These are phyloP conservation scores for Anthrax anthrax DNA, from an alignment of 2,888 invertebrate genomes.

Conservation along the genomic window DNA sequence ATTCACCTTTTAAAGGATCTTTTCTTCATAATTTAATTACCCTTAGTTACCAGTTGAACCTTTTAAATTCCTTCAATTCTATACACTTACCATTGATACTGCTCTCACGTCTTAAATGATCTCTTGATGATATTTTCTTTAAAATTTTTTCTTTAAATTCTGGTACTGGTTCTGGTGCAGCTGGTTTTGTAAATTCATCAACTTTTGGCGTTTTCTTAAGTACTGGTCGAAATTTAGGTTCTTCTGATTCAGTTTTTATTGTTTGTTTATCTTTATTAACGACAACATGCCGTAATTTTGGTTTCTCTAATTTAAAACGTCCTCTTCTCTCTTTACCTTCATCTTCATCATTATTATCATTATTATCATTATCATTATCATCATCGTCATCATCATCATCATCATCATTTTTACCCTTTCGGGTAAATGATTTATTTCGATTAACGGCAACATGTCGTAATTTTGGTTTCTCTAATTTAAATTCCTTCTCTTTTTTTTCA, in stretches of 20 bases:
- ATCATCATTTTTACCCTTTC: slow-evolving; percentile 16
- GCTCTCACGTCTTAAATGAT: slow-evolving; percentile 12
- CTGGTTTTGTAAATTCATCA: slow-evolving; percentile 27
- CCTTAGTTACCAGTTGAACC: too few relatives aligned
- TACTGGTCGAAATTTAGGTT: slow-evolving; percentile 26
- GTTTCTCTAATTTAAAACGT: slow-evolving; percentile 29
- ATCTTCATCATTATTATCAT: slow-evolving; percentile 10
- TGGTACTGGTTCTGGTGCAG: slow-evolving; percentile 27
- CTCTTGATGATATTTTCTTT: slow-evolving; percentile 24
- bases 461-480: slow-evolving; percentile 22
- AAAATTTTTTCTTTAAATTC: slow-evolving; percentile 32
- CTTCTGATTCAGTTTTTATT: slow-evolving; percentile 16
- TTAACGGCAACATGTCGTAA: slow-evolving; percentile 29
- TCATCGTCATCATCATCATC: slow-evolving; percentile 9
- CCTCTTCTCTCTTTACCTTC: slow-evolving; percentile 16
- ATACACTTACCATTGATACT: slow-evolving; percentile 28
- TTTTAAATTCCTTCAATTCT: too few relatives aligned
- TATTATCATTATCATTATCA: background rate
- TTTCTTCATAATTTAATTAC: too few relatives aligned
- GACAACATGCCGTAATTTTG: slow-evolving; percentile 28
- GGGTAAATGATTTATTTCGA: slow-evolving; percentile 29
- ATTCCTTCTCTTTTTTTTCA: slow-evolving; percentile 19
- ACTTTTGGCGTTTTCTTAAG: slow-evolving; percentile 32
- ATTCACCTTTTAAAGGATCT: too few relatives aligned
- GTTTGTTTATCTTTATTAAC: slow-evolving; percentile 28